phyloP scores from a whole-genome alignment of 2,888 invertebrate genomes.

The Lingula anatina region DNA sequence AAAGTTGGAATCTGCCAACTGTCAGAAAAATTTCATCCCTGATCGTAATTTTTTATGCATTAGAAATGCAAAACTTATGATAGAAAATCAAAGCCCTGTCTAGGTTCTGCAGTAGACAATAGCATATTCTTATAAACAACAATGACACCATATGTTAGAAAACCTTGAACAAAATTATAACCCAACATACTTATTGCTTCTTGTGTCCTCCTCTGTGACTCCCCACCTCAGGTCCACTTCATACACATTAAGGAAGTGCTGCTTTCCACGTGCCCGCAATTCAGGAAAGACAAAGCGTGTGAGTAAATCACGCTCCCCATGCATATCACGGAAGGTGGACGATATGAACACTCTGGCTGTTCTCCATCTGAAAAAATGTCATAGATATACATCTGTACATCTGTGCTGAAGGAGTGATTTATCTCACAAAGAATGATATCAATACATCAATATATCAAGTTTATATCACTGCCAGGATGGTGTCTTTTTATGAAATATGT shows the following conservation, averaged over 20 bases:
- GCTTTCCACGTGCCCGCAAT: conserved; percentile 44
- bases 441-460: no score
- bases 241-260: conserved; percentile 45
- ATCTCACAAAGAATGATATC: neutral
- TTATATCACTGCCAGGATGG: no score
- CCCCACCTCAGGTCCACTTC: conserved; percentile 56
- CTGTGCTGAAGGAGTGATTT: neutral
- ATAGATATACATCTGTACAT: neutral
- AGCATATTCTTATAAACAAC: no score
- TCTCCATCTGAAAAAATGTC: conserved; percentile 43
- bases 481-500: no score
- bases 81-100: no score
- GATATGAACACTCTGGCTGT: conserved; percentile 54
- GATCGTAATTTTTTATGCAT: no score
- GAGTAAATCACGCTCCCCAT: conserved; percentile 54
- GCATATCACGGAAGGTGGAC: conserved; percentile 56
- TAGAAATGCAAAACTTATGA: no score
- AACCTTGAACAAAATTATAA: no score
- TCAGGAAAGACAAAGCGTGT: conserved; percentile 54
- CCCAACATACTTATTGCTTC: conserved; percentile 39
- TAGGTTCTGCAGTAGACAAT: no score
- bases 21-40: no score
- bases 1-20: no score
- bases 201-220: conserved; percentile 50
- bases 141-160: no score